Evolutionary conservation across 2,797 vertebrate species (phyloP).

Genomic region (Botia almorhae): DNA sequence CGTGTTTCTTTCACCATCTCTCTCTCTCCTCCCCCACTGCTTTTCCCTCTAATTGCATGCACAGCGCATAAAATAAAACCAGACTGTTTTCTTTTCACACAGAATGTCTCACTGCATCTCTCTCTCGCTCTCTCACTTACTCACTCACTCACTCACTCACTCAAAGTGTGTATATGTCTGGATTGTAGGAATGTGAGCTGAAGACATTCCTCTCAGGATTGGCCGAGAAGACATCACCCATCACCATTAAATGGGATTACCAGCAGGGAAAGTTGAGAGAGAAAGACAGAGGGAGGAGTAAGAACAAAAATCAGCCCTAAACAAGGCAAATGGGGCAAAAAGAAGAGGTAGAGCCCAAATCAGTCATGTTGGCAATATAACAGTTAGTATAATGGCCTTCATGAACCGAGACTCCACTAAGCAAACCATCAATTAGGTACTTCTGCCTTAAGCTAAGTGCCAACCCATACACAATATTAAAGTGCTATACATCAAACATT

Average conservation of each 20-base stretch:
- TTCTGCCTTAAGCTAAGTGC: background rate
- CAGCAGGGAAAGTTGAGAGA: slow-evolving; percentile 61
- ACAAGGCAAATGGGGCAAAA: slow-evolving; percentile 50
- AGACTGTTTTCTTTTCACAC: slow-evolving; percentile 77
- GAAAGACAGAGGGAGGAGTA: slow-evolving; percentile 35
- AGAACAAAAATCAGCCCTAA: slow-evolving; percentile 38
- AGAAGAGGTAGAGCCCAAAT: slow-evolving; percentile 50
- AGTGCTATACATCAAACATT: slow-evolving; percentile 1
- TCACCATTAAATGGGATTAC: slow-evolving; percentile 81
- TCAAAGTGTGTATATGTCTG: slow-evolving; percentile 49
- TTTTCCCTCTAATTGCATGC: slow-evolving; percentile 75
- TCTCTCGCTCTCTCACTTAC: slow-evolving; percentile 55
- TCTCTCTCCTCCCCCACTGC: slow-evolving; percentile 42
- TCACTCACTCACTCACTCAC: slow-evolving; percentile 21
- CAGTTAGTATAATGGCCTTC: slow-evolving; percentile 17
- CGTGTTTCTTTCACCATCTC: slow-evolving; percentile 28
- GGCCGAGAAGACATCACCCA: slow-evolving; percentile 71
- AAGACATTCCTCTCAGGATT: slow-evolving; percentile 75
- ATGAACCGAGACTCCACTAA: slow-evolving; percentile 17
- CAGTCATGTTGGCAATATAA: slow-evolving; percentile 60
- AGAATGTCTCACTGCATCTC: slow-evolving; percentile 58
- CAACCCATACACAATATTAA: slow-evolving; percentile 11
- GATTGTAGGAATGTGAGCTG: slow-evolving; percentile 71
- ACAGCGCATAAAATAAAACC: slow-evolving; percentile 81
- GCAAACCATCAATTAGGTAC: slow-evolving; percentile 58